Conservation (phyloP, 92 coral and sea anemone species). For the Isaurus tuberculatus region DNA sequence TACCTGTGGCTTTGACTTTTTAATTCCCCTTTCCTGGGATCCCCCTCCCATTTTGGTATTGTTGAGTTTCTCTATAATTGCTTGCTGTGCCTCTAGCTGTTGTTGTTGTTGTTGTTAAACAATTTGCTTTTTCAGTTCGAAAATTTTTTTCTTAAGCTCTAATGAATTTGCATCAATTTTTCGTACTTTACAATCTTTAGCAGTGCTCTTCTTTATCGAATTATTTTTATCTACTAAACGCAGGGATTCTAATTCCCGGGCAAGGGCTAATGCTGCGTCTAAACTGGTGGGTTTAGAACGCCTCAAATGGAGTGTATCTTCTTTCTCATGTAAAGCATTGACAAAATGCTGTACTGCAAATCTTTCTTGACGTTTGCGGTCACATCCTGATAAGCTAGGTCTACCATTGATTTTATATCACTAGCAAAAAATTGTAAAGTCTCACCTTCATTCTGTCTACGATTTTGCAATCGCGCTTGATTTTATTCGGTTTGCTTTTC, state of each 20-base stretch:
- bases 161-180: conserved; percentile 17
- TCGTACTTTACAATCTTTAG: conserved; percentile 13
- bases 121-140: conserved; percentile 3
- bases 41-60: neutral
- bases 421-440: conserved; percentile 21
- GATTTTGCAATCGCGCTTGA: conserved; percentile 61
- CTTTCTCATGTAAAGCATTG: conserved; percentile 16
- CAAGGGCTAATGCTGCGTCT: conserved; percentile 41
- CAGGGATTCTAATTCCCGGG: no score
- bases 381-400: conserved; percentile 47
- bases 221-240: conserved; percentile 49
- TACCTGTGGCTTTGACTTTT: conserved; percentile 2
- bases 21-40: neutral
- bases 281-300: no score
- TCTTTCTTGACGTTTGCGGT: no score
- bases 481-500: conserved; percentile 59
- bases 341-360: conserved; percentile 31
- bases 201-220: neutral
- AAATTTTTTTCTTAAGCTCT: conserved; percentile 9
- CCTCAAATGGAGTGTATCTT: conserved; percentile 50
- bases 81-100: conserved; percentile 41
- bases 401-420: conserved; percentile 29
- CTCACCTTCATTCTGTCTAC: conserved; percentile 58
- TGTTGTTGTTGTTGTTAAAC: neutral
- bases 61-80: conserved; percentile 24